Evolutionary conservation across 1,140 invertebrate species (phyloP).

Genomic region (Drosophila jambulina): DNA sequence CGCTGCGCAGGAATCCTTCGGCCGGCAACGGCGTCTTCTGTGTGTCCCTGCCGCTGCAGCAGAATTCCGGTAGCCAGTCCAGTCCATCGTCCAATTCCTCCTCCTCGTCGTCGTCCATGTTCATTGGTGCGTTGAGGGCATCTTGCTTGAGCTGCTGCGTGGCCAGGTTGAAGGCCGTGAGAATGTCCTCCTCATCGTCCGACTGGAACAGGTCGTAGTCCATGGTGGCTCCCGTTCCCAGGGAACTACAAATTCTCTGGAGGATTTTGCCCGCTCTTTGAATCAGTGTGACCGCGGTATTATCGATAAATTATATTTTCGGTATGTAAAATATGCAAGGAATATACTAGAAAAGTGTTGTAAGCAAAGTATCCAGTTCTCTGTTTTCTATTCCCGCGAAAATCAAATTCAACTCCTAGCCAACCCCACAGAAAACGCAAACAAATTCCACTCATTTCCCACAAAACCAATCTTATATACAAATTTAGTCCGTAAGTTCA

Average conservation of each 20-base stretch:
- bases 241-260: background rate
- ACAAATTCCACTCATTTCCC: too few relatives aligned
- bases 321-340: background rate
- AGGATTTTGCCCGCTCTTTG: constrained; percentile 21
- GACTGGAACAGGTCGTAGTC: constrained; percentile 82
- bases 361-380: too few relatives aligned
- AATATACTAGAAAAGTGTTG: background rate
- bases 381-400: too few relatives aligned
- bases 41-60: constrained; percentile 68
- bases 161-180: constrained; percentile 60
- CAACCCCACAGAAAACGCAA: too few relatives aligned
- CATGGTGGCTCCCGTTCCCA: constrained; percentile 39
- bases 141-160: constrained; percentile 49
- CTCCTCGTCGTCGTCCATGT: constrained; percentile 9
- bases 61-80: constrained; percentile 67
- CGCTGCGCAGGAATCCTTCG: constrained; percentile 63
- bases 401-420: too few relatives aligned
- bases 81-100: constrained; percentile 13
- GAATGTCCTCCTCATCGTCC: constrained; percentile 79
- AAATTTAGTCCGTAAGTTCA: too few relatives aligned
- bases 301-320: background rate
- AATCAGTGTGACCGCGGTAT: background rate
- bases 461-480: too few relatives aligned
- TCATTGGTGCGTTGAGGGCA: background rate
- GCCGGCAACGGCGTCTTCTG: constrained; percentile 44